Evolutionary conservation across 2,797 vertebrate genomes (phyloP), one percentile per base, ranked within the genome.

Genomic region (Mus caroli): DNA sequence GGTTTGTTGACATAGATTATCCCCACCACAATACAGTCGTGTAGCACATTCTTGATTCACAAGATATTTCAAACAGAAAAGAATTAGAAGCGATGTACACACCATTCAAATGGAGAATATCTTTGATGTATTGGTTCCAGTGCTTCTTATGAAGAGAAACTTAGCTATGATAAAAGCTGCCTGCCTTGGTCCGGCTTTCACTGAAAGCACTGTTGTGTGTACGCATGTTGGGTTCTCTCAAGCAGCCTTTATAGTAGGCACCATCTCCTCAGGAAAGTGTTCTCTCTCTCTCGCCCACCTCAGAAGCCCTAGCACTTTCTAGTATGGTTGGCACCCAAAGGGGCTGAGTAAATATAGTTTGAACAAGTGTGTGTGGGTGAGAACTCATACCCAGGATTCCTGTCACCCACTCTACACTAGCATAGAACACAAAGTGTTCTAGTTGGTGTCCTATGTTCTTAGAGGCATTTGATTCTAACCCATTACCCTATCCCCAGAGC

Each of bases 1-100:
- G 8, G 6, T 52, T 71, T 22, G 46, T 56, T n/a, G 40, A 56
- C 13, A 79, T 28, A 31, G 43, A 22, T 64, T 40, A 62, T 31
- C 20, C 9, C 9, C 17, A 9, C 12, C 6, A 9, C 20, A 26
- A 28, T 14, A 64, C 60, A 17, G 58, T 26, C 58, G 40, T 13
- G 17, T 6, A 34, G 46, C 34, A 34, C 56, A 83, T 50, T 60
- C 28, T 83, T 69, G 46, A 73, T 92, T 46, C 92, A 80, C 22
- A n/a, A 89, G 94, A 43, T 94, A 67, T 71, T 96, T 85, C 82
- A 94, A 73, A 58, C 10, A 89, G 75, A 94, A 76, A 84, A 19
- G 12, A 50, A 15, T 43, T 82, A 84, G 40, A 83, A 64, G 31
- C 80, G 19, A 62, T 78, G 62, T 22, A 40, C 1, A 28, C 6